A percentile compares a stretch with the other conserved stretches of the same genome.
Evolutionary conservation across 30 jellyfish, hydroid and myxozoan species (phyloP).

Genomic region (Turritopsis dohrnii): DNA sequence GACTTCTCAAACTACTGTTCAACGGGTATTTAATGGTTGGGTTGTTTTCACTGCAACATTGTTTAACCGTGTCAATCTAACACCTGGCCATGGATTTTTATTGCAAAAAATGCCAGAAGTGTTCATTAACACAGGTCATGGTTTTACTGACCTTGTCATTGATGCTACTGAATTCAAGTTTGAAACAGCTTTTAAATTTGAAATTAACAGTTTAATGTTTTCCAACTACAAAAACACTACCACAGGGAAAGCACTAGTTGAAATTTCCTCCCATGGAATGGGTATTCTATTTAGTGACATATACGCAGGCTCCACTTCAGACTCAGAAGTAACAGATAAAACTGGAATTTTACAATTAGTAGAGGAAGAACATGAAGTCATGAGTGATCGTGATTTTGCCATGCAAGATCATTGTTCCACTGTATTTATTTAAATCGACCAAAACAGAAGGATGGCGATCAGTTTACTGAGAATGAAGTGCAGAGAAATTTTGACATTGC

Average conservation of each 20-base stretch:
- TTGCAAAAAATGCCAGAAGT: conserved; percentile 24
- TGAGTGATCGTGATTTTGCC: conserved; percentile 38
- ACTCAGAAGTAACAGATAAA: conserved; percentile 44
- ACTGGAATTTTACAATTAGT: conserved; percentile 42
- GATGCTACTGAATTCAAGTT: conserved; percentile 44
- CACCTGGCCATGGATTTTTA: conserved; percentile 25
- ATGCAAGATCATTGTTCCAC: conserved; percentile 35
- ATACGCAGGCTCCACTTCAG: conserved; percentile 52
- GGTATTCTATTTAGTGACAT: conserved; percentile 43
- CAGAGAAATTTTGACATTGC: conserved; percentile 42
- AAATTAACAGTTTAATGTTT: conserved; percentile 35
- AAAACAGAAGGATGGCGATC: conserved; percentile 38
- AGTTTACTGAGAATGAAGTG: conserved; percentile 33
- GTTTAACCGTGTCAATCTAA: conserved; percentile 29
- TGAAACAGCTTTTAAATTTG: conserved; percentile 41
- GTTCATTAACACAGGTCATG: conserved; percentile 40
- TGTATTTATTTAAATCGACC: conserved; percentile 40
- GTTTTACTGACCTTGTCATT: conserved; percentile 33
- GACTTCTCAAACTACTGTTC: conserved; percentile 27
- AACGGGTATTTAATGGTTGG: conserved; percentile 28
- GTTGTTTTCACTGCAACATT: conserved; percentile 18
- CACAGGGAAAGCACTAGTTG: conserved; percentile 47
- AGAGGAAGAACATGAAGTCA: conserved; percentile 50
- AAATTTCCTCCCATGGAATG: conserved; percentile 52
- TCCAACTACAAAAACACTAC: conserved; percentile 32